Conservation (phyloP, 2,888 invertebrate genomes). For the Pelosia muscerda region DNA sequence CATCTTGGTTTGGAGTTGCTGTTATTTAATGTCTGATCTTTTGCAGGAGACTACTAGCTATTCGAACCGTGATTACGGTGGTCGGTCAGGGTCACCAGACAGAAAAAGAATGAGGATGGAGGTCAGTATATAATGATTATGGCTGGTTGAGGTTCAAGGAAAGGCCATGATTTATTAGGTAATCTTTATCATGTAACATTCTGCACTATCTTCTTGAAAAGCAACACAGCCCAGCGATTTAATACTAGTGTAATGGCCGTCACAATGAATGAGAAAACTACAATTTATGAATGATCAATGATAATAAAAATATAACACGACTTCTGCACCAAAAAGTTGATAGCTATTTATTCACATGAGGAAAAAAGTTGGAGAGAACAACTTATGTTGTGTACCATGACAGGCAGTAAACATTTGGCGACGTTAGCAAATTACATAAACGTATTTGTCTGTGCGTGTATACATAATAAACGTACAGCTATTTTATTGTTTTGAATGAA, state of each 20-base stretch:
- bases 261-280: constrained; percentile 36
- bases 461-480: constrained; percentile 6
- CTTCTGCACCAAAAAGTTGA: constrained; percentile 29
- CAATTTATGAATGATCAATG: constrained; percentile 27
- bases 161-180: constrained; percentile 22
- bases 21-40: constrained; percentile 28
- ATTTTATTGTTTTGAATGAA: constrained; percentile 36
- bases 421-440: constrained; percentile 35
- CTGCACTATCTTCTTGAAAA: constrained; percentile 30
- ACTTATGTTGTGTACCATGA: constrained; percentile 27
- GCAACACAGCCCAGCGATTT: constrained; percentile 29
- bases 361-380: constrained; percentile 38
- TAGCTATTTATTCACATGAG: constrained; percentile 32
- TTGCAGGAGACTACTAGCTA: constrained; percentile 81
- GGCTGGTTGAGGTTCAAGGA: constrained; percentile 27
- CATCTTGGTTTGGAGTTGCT: too few relatives aligned
- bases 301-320: constrained; percentile 36
- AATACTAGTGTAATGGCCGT: constrained; percentile 37
- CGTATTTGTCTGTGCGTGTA: constrained; percentile 5
- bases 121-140: constrained; percentile 72
- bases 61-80: constrained; percentile 85
- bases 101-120: constrained; percentile 88
- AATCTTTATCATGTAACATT: constrained; percentile 22
- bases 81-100: constrained; percentile 88
- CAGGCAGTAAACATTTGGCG: constrained; percentile 41